phyloP scores from a whole-genome alignment of 2,888 invertebrate genomes.

The Dusona sp. region DNA sequence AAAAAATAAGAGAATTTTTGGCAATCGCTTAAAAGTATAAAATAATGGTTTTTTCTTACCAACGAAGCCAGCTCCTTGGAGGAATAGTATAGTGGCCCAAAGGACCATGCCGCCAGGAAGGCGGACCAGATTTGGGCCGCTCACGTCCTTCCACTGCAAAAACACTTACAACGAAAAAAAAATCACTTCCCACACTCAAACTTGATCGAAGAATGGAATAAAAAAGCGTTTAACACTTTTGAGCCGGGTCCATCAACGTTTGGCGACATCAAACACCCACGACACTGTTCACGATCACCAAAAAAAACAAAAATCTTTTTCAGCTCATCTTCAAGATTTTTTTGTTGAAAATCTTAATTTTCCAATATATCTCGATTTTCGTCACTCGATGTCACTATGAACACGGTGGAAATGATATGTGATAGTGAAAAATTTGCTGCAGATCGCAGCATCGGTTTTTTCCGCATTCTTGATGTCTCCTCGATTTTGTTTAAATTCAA shows the following conservation, averaged over 20 bases:
- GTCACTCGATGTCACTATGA: neutral
- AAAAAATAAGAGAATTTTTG: too few relatives aligned
- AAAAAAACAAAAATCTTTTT: neutral
- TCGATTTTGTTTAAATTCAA: neutral
- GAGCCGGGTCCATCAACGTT: slow-evolving; percentile 60
- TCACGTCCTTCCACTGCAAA: slow-evolving; percentile 75
- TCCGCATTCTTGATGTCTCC: slow-evolving; percentile 48
- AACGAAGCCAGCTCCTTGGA: slow-evolving; percentile 87
- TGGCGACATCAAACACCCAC: slow-evolving; percentile 70
- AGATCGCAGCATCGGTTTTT: slow-evolving; percentile 40
- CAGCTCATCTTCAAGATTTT: slow-evolving; percentile 20
- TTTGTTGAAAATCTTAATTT: neutral
- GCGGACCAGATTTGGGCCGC: slow-evolving; percentile 84
- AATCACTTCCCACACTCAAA: neutral
- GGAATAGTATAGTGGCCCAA: slow-evolving; percentile 87
- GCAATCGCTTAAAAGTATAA: too few relatives aligned
- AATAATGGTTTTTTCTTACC: slow-evolving; percentile 81
- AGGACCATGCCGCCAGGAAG: slow-evolving; percentile 87
- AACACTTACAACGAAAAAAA: slow-evolving; percentile 73
- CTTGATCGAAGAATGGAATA: neutral
- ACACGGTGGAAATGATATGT: neutral
- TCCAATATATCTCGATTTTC: neutral
- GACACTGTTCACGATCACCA: slow-evolving; percentile 29
- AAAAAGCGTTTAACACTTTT: slow-evolving; percentile 35
- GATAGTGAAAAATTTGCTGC: slow-evolving; percentile 39